Evolutionary conservation across 2,797 vertebrate genomes (phyloP).

Genomic region (Helostoma temminkii): DNA sequence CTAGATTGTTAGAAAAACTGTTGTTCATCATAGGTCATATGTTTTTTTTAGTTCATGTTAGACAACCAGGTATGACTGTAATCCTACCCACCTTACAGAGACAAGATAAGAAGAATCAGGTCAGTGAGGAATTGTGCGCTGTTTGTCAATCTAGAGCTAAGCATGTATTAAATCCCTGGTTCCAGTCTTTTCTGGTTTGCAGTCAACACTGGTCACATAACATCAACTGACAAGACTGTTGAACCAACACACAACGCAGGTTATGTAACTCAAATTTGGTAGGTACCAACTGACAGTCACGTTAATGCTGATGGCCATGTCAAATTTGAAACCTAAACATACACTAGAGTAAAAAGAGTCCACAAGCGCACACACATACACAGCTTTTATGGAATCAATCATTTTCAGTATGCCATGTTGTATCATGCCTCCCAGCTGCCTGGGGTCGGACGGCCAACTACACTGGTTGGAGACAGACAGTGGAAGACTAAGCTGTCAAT

Average conservation of each 20-base stretch:
- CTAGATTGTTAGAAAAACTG: background rate
- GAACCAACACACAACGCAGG: constrained; percentile 68
- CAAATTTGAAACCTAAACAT: constrained; percentile 40
- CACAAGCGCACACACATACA: background rate
- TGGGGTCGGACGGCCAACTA: constrained; percentile 9
- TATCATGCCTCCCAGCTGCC: constrained; percentile 44
- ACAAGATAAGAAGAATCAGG: constrained; percentile 70
- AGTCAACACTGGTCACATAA: constrained; percentile 76
- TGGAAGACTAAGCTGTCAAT: constrained; percentile 57
- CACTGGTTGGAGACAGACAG: constrained; percentile 36
- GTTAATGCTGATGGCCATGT: constrained; percentile 29
- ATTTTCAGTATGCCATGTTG: constrained; percentile 37
- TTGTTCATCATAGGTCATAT: constrained; percentile 13
- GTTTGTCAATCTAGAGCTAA: constrained; percentile 52
- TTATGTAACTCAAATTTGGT: constrained; percentile 74
- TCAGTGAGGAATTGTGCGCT: constrained; percentile 58
- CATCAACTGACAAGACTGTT: constrained; percentile 74
- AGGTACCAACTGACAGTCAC: constrained; percentile 52
- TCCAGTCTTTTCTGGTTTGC: constrained; percentile 68
- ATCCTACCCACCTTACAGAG: constrained; percentile 48
- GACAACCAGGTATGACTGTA: constrained; percentile 45
- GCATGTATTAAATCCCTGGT: constrained; percentile 60
- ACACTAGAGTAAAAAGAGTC: constrained; percentile 6
- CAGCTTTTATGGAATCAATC: constrained; percentile 36
- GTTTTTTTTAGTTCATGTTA: constrained; percentile 17